These are phyloP conservation scores for Volucella inanis DNA, from an alignment of 2,888 invertebrate species.

Conservation along the genomic window DNA sequence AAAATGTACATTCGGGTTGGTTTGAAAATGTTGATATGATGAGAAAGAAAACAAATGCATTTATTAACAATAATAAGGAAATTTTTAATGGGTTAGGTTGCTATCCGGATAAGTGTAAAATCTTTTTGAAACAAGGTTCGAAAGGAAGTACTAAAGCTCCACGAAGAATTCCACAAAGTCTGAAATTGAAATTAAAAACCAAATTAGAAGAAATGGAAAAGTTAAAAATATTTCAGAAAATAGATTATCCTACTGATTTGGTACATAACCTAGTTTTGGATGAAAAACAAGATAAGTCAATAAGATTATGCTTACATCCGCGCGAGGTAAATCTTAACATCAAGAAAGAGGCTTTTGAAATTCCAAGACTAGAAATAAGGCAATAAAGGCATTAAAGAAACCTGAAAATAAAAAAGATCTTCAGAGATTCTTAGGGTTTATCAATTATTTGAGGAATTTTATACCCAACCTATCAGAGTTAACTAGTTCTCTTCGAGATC, in stretches of 20 bases:
- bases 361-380: too few species aligned
- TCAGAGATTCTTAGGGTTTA: too few species aligned
- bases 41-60: constrained; percentile 15
- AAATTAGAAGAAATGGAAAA: constrained; percentile 19
- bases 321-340: constrained; percentile 34
- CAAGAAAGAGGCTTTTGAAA: too few species aligned
- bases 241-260: constrained; percentile 86
- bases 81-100: background rate
- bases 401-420: too few species aligned
- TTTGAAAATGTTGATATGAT: too few species aligned
- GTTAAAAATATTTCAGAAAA: too few species aligned
- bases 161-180: constrained; percentile 20
- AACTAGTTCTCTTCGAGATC: too few species aligned
- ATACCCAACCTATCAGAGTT: too few species aligned
- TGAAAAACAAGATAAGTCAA: constrained; percentile 55
- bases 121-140: constrained; percentile 25
- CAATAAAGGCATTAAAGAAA: too few species aligned
- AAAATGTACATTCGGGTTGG: too few species aligned
- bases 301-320: constrained; percentile 43
- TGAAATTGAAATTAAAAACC: constrained; percentile 15
- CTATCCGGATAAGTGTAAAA: background rate
- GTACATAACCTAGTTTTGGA: constrained; percentile 36
- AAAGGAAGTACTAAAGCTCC: constrained; percentile 5
- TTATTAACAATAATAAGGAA: constrained; percentile 6
- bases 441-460: too few species aligned